phyloP scores from a whole-genome alignment of 2,797 vertebrate species.

The Taeniopygia guttata region DNA sequence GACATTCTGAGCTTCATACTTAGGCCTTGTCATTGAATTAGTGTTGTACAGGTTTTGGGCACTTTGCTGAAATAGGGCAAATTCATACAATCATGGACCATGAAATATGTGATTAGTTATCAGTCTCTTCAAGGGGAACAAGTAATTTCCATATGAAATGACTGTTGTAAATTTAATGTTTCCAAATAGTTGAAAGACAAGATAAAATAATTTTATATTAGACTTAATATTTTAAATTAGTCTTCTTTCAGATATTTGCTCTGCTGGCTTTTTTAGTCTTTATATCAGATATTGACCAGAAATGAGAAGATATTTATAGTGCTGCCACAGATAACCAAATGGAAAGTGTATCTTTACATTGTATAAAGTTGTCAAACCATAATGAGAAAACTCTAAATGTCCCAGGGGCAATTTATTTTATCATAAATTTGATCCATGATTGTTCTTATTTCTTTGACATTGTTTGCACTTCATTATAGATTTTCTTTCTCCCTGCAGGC shows the following conservation, averaged over 20 bases:
- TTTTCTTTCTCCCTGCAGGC: background rate
- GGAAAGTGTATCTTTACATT: background rate
- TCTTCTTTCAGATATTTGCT: conserved; percentile 28
- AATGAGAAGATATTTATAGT: conserved; percentile 10
- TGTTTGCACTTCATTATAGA: background rate
- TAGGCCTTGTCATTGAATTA: background rate
- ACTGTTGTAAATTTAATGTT: conserved; percentile 60
- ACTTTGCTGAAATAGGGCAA: conserved; percentile 21
- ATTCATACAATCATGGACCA: background rate
- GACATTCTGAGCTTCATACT: background rate
- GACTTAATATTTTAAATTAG: conserved; percentile 44
- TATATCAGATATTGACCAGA: background rate
- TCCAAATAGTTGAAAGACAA: conserved; percentile 45
- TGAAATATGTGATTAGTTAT: conserved; percentile 42
- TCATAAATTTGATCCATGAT: conserved; percentile 8
- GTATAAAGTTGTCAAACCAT: background rate
- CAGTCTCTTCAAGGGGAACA: conserved; percentile 1
- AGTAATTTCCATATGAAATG: conserved; percentile 52
- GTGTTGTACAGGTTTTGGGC: background rate
- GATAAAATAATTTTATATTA: conserved; percentile 45
- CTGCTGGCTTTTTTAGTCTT: conserved; percentile 24
- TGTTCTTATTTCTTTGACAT: conserved; percentile 8
- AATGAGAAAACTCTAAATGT: background rate
- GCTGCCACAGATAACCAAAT: background rate
- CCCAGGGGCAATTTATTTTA: background rate